These are phyloP conservation scores for Sander vitreus DNA, from an alignment of 2,113 vertebrate genomes.

Conservation along the genomic window DNA sequence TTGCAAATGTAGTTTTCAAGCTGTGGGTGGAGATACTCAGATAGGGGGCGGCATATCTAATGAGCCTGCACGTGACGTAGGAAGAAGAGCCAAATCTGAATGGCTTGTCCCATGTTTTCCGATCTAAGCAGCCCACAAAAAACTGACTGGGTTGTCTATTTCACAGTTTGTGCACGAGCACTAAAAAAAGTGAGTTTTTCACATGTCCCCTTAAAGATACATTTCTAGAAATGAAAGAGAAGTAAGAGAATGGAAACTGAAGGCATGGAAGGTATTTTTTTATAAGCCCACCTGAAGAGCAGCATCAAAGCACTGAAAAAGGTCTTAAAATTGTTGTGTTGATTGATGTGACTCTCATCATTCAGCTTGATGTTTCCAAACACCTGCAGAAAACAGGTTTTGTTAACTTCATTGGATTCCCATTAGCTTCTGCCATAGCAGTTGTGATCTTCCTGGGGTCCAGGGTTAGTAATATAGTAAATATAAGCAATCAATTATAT, in stretches of 20 bases:
- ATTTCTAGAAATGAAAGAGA: not conserved
- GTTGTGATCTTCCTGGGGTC: not conserved
- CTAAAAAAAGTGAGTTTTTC: too few relatives aligned
- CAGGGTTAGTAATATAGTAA: too few relatives aligned
- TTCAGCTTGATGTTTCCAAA: constrained; percentile 98
- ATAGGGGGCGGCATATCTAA: too few relatives aligned
- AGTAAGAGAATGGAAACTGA: not conserved
- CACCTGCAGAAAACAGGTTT: constrained; percentile 83
- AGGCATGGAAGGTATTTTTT: not conserved
- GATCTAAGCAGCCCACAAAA: too few relatives aligned
- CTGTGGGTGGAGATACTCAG: too few relatives aligned
- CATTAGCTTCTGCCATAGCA: not conserved
- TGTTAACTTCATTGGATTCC: not conserved
- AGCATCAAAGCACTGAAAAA: constrained; percentile 97
- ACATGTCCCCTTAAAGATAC: not conserved
- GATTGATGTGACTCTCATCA: constrained; percentile 97
- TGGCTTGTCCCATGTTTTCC: too few relatives aligned
- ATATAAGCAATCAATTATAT: too few relatives aligned
- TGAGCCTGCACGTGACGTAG: too few relatives aligned
- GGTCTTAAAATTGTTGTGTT: constrained; percentile 99
- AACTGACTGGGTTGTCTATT: too few relatives aligned
- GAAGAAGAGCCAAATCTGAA: too few relatives aligned
- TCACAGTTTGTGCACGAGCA: too few relatives aligned
- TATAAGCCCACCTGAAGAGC: constrained; percentile 92
- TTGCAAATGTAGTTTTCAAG: too few relatives aligned